phyloP scores from a whole-genome alignment of 2,888 invertebrate species.

The Ephialtes manifestator region DNA sequence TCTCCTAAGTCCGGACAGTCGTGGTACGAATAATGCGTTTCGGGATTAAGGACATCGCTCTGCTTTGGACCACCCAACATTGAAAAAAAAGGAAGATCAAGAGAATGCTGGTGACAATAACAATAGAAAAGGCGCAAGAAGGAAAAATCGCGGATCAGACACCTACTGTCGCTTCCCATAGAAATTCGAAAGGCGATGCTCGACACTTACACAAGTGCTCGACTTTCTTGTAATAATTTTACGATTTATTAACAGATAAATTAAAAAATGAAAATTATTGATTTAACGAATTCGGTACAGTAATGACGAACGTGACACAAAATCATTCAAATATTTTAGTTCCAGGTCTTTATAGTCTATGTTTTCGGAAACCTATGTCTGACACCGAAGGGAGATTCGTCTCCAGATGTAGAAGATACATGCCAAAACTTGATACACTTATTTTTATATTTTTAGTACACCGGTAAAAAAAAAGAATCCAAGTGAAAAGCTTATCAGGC shows the following conservation, averaged over 20 bases:
- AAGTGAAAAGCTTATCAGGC: not conserved
- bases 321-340: too few relatives aligned
- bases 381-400: too few relatives aligned
- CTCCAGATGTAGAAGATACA: too few relatives aligned
- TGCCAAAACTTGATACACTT: too few relatives aligned
- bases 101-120: conserved; percentile 27
- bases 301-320: too few relatives aligned
- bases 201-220: not conserved
- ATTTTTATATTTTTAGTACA: too few relatives aligned
- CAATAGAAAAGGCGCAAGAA: conserved; percentile 28
- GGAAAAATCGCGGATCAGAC: conserved; percentile 40
- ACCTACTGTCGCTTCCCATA: conserved; percentile 10
- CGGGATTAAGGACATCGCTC: conserved; percentile 80
- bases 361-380: too few relatives aligned
- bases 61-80: conserved; percentile 59
- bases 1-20: conserved; percentile 81
- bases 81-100: conserved; percentile 32
- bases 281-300: too few relatives aligned
- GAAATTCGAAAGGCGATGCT: not conserved
- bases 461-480: not conserved
- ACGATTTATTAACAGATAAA: too few relatives aligned
- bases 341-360: too few relatives aligned
- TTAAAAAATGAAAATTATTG: too few relatives aligned
- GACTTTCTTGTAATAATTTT: not conserved
- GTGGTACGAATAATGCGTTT: conserved; percentile 84